phyloP scores from a whole-genome alignment of 1,140 invertebrate genomes.

The Eufriesea mexicana region DNA sequence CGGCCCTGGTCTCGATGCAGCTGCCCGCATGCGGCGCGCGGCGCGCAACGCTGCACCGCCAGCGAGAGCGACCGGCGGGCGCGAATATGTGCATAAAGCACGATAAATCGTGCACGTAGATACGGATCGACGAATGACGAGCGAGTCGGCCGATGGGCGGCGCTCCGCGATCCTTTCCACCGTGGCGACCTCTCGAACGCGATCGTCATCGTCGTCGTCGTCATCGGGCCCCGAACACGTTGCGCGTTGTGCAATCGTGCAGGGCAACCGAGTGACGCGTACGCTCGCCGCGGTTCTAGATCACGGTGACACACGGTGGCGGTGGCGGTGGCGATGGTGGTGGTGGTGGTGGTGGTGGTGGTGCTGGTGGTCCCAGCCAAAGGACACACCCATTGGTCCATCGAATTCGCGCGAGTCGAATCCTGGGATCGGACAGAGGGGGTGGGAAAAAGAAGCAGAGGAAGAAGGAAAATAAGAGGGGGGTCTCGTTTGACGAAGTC shows the following conservation, averaged over 20 bases:
- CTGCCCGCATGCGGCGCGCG: slow-evolving; percentile 48
- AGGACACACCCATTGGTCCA: too few relatives aligned
- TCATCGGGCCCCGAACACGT: too few relatives aligned
- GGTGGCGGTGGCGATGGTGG: too few relatives aligned
- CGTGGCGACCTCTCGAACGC: neutral
- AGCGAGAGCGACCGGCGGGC: slow-evolving; percentile 21
- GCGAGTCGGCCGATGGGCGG: slow-evolving; percentile 48
- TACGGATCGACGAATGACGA: slow-evolving; percentile 58
- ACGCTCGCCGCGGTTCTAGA: neutral
- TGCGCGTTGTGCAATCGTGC: neutral
- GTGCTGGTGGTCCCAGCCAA: too few relatives aligned
- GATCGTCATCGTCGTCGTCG: neutral
- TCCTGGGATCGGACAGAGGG: too few relatives aligned
- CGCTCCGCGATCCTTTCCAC: slow-evolving; percentile 33
- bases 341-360: too few relatives aligned
- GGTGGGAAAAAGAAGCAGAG: neutral
- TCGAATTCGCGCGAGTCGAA: too few relatives aligned
- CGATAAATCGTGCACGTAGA: slow-evolving; percentile 59
- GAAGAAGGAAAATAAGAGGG: neutral
- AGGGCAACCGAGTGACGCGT: neutral
- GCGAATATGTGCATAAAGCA: slow-evolving; percentile 63
- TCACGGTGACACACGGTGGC: too few relatives aligned
- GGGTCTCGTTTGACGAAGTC: slow-evolving; percentile 8
- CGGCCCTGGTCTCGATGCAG: slow-evolving; percentile 52
- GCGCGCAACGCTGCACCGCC: neutral